Base-by-base conservation (phyloP, 2,888 invertebrate genomes). In the Notodonta ziczac region DNA sequence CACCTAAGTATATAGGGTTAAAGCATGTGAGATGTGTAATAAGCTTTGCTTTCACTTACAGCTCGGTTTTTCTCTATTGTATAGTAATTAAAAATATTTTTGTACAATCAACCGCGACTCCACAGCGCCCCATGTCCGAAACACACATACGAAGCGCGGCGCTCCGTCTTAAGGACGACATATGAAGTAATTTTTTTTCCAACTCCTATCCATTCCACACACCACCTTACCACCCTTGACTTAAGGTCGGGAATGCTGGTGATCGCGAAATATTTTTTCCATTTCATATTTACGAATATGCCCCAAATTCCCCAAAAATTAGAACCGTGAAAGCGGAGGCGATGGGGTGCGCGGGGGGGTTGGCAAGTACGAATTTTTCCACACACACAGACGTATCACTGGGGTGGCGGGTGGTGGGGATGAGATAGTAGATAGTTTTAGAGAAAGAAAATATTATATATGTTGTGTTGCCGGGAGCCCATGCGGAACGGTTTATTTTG, bases 261-360 rank as follows among this genome's bases (percentile, higher is more conserved):
- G 64, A 63, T 72, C 85, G 87, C 87, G 88, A 90, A 91, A 93
- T 93, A 93, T 93, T 93, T 93, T 93, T 93, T 93, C 93, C 93
- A 93, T 93, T 93, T 93, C 93, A 94, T 93, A 94, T 94, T 94
- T 94, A 94, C 94, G 94, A 94, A 94, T 94, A 94, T 94, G 93
- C 91, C 94, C 93, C 93, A 93, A 94, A 94, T 94, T 94, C 94
- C 91, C 93, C 88, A 94, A 94, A 94, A 94, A 94, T 94, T 94
- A 94, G 94, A 94, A 94, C 94, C 92, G 93, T 94, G 94, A 93
- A 93, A 91, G 93, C 88, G 85, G 81, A 78, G 82, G 78, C 79
- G 82, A 3, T 12, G 81, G 78, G 74, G 76, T 80, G 85, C 71
- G 61, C 64, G 63, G 70, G 72, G 24, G 70, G 77, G 74, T 84